Conservation (phyloP, 2,113 vertebrate genomes). For the Chaetops frenatus region DNA sequence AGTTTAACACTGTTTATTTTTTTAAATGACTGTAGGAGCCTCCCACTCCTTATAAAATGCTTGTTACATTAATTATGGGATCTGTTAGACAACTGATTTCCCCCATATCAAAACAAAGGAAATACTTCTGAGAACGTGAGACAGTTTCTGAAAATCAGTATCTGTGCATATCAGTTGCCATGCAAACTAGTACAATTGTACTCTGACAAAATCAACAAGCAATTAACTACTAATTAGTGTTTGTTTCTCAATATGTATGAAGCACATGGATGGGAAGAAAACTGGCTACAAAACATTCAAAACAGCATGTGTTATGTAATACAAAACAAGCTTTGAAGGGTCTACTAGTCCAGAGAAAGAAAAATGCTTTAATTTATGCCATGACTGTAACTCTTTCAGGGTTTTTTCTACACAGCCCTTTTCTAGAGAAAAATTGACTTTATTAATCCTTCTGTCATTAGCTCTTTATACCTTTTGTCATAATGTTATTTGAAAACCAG, state of each 20-base stretch:
- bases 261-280: not conserved
- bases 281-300: not conserved
- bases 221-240: not conserved
- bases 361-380: not conserved
- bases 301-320: not conserved
- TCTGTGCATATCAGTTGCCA: not conserved
- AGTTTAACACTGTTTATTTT: not conserved
- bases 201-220: not conserved
- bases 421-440: not conserved
- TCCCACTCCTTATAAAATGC: not conserved
- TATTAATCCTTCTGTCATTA: not conserved
- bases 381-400: not conserved
- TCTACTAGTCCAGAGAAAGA: not conserved
- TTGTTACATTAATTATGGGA: not conserved
- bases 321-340: not conserved
- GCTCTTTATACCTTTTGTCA: not conserved
- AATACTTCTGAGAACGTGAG: not conserved
- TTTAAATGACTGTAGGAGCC: not conserved
- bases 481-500: not conserved
- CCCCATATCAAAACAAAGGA: not conserved
- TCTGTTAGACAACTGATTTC: not conserved
- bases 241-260: not conserved
- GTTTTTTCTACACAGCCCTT: not conserved
- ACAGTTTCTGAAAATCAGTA: not conserved
- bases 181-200: not conserved